These are phyloP conservation scores for Bombylius major DNA, from an alignment of 2,888 invertebrate genomes.

Conservation along the genomic window DNA sequence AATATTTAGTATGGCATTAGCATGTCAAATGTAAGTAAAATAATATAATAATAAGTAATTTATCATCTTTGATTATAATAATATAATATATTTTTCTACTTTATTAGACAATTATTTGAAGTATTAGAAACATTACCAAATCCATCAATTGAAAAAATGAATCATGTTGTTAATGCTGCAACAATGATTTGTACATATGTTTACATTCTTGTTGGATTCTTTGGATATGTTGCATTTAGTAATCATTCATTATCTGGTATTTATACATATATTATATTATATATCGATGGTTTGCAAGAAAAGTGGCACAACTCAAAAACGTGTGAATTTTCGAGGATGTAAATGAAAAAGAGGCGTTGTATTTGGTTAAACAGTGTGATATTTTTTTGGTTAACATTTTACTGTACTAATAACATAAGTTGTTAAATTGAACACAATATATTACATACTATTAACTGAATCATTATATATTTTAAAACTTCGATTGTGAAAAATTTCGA, in stretches of 20 bases:
- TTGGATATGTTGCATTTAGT: slow-evolving; percentile 81
- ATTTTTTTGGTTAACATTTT: no score
- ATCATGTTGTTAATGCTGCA: slow-evolving; percentile 72
- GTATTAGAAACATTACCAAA: slow-evolving; percentile 85
- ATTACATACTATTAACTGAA: no score
- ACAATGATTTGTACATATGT: slow-evolving; percentile 83
- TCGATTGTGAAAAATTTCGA: no score
- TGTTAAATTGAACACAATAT: no score
- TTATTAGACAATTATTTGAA: slow-evolving; percentile 74
- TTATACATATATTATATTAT: not conserved
- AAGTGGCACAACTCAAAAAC: no score
- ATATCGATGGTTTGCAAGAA: no score
- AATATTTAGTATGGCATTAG: slow-evolving; percentile 91
- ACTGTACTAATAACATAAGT: no score
- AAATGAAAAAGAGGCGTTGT: no score
- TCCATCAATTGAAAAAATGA: slow-evolving; percentile 79
- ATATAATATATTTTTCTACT: not conserved
- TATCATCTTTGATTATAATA: not conserved
- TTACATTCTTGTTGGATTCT: slow-evolving; percentile 82
- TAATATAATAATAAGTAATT: not conserved
- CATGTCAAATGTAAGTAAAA: slow-evolving; percentile 79
- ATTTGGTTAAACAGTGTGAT: no score
- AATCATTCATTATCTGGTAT: slow-evolving; percentile 35
- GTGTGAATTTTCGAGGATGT: no score
- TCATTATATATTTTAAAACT: no score